phyloP scores from a whole-genome alignment of 2,797 vertebrate genomes.

The Xenentodon cancila region DNA sequence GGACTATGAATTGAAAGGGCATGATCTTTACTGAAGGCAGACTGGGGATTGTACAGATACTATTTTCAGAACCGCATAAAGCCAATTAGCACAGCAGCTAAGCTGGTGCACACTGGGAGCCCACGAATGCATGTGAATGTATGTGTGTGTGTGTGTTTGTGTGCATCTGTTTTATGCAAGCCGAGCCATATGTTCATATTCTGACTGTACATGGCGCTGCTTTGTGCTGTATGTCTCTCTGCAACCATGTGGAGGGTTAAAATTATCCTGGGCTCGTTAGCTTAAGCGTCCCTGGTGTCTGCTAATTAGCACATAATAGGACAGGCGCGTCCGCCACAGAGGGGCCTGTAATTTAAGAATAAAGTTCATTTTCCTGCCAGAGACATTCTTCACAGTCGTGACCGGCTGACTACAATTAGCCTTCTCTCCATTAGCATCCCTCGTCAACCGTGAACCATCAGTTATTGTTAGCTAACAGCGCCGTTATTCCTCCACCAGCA shows the following conservation, averaged over 20 bases:
- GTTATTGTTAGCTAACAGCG: slow-evolving; percentile 65
- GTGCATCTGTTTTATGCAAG: slow-evolving; percentile 45
- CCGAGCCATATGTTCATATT: slow-evolving; percentile 64
- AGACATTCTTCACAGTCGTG: slow-evolving; percentile 68
- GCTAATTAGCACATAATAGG: slow-evolving; percentile 83
- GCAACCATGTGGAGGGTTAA: slow-evolving; percentile 67
- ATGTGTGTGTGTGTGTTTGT: slow-evolving; percentile 14
- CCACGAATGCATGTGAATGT: slow-evolving; percentile 11
- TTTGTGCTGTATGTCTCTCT: slow-evolving; percentile 44
- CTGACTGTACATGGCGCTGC: slow-evolving; percentile 34
- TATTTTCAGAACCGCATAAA: slow-evolving; percentile 77
- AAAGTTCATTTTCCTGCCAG: slow-evolving; percentile 73
- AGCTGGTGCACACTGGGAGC: slow-evolving; percentile 65
- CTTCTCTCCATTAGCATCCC: slow-evolving; percentile 65
- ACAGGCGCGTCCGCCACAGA: slow-evolving; percentile 67
- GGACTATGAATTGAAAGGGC: slow-evolving; percentile 69
- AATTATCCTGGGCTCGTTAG: slow-evolving; percentile 79
- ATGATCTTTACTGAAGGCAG: slow-evolving; percentile 70
- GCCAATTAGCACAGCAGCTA: slow-evolving; percentile 78
- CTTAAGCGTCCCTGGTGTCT: slow-evolving; percentile 75
- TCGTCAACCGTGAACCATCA: slow-evolving; percentile 69
- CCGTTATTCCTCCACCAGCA: slow-evolving; percentile 17
- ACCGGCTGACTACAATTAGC: slow-evolving; percentile 69
- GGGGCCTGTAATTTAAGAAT: slow-evolving; percentile 75
- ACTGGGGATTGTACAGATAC: slow-evolving; percentile 60